Evolutionary conservation across 2,113 vertebrate genomes (phyloP).

Genomic region (Melospiza melodia): DNA sequence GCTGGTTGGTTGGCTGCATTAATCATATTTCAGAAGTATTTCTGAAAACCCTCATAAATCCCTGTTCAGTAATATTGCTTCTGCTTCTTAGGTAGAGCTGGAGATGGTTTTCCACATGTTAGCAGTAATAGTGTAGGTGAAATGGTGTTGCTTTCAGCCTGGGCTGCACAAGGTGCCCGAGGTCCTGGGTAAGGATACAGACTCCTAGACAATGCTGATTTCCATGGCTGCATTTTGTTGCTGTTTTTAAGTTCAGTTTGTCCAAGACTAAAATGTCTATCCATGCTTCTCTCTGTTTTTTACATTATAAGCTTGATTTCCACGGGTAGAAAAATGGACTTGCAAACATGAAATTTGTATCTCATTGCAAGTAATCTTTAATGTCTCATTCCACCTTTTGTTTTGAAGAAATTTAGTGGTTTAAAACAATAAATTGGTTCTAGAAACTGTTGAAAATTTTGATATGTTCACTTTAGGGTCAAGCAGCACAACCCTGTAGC

Average conservation of each 20-base stretch:
- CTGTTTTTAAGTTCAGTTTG: background rate
- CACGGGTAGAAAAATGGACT: background rate
- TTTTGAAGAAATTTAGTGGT: background rate
- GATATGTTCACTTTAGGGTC: background rate
- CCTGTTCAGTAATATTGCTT: background rate
- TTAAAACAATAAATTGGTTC: background rate
- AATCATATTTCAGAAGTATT: background rate
- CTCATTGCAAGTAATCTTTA: background rate
- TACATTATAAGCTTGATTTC: background rate
- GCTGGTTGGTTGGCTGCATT: background rate
- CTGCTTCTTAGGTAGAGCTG: background rate
- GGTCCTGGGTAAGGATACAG: background rate
- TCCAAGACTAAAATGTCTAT: background rate
- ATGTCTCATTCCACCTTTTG: background rate
- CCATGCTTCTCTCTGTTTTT: background rate
- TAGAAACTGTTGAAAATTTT: background rate
- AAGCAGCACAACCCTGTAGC: background rate
- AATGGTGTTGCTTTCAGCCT: background rate
- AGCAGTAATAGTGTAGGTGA: background rate
- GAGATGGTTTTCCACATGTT: background rate
- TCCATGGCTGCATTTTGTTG: background rate
- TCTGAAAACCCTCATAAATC: background rate
- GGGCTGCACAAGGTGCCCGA: background rate
- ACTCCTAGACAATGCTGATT: background rate
- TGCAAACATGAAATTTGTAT: background rate